Conservation (phyloP, 2,797 vertebrate species). For the Syngnathus rostellatus region DNA sequence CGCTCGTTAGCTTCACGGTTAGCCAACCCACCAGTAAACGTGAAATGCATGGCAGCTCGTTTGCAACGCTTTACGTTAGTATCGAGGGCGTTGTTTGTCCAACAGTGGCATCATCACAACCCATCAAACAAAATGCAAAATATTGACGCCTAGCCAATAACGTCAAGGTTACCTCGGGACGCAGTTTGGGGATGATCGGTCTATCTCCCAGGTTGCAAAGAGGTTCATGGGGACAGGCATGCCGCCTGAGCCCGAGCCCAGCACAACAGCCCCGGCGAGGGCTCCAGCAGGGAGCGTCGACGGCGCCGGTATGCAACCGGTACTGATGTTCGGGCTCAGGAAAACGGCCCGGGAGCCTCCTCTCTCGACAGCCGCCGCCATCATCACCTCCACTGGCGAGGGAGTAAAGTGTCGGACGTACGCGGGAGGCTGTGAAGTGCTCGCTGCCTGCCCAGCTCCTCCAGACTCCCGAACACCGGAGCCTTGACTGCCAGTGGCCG, state of each 20-base stretch:
- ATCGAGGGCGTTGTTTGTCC: conserved; percentile 42
- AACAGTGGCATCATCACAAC: conserved; percentile 4
- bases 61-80: conserved; percentile 12
- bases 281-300: conserved; percentile 55
- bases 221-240: conserved; percentile 74
- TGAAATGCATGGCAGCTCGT: conserved; percentile 41
- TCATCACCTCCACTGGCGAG: conserved; percentile 65
- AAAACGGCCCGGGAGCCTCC: conserved; percentile 73
- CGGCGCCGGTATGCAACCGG: conserved; percentile 57
- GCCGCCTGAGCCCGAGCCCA: conserved; percentile 57
- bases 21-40: conserved; percentile 36
- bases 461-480: conserved; percentile 35
- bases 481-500: conserved; percentile 17
- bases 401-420: conserved; percentile 61
- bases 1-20: conserved; percentile 50
- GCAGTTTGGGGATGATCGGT: conserved; percentile 74
- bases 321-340: conserved; percentile 68
- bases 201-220: conserved; percentile 75
- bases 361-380: conserved; percentile 75
- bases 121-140: conserved; percentile 8
- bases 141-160: conserved; percentile 2
- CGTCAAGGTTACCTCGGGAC: conserved; percentile 65
- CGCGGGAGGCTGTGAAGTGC: conserved; percentile 45
- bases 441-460: conserved; percentile 44
- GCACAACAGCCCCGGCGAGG: conserved; percentile 51